Conservation (phyloP, 2,888 invertebrate genomes). For the Mesodorylaimus sp. region DNA sequence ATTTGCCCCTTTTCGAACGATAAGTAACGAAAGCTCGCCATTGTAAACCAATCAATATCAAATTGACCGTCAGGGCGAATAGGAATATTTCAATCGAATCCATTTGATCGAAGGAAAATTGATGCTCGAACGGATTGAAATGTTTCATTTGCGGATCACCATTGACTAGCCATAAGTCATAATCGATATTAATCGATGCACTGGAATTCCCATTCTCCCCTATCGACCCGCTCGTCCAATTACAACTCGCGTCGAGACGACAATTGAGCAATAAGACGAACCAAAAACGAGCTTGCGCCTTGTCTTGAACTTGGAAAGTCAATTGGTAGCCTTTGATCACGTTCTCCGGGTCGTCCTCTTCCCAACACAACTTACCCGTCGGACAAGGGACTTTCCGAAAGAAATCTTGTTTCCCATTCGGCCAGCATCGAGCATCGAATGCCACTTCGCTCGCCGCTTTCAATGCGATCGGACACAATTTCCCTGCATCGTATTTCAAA, state of each 20-base stretch:
- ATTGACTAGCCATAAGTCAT: constrained; percentile 88
- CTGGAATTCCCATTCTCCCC: constrained; percentile 3
- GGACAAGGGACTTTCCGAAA: constrained; percentile 68
- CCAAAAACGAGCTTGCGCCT: constrained; percentile 61
- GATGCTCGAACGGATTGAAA: constrained; percentile 63
- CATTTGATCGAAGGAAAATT: constrained; percentile 83
- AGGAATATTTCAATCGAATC: constrained; percentile 72
- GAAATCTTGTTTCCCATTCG: constrained; percentile 50
- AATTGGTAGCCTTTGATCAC: constrained; percentile 75
- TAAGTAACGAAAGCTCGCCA: background rate
- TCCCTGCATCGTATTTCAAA: too few species aligned
- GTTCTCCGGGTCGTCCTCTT: constrained; percentile 65
- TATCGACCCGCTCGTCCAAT: constrained; percentile 16
- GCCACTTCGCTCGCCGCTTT: background rate
- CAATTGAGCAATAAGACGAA: constrained; percentile 3
- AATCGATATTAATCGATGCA: constrained; percentile 41
- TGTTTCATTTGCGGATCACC: constrained; percentile 66
- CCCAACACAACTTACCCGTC: constrained; percentile 52
- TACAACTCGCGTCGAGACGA: constrained; percentile 5
- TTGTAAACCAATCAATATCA: background rate
- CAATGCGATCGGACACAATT: too few species aligned
- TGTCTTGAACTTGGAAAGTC: constrained; percentile 74
- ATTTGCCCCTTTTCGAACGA: background rate
- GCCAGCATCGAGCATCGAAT: background rate
- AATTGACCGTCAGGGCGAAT: constrained; percentile 18